Evolutionary conservation across 2,113 vertebrate species (phyloP), one percentile per base, ranked within the genome.

Genomic region (Trichomycterus rosablanca): DNA sequence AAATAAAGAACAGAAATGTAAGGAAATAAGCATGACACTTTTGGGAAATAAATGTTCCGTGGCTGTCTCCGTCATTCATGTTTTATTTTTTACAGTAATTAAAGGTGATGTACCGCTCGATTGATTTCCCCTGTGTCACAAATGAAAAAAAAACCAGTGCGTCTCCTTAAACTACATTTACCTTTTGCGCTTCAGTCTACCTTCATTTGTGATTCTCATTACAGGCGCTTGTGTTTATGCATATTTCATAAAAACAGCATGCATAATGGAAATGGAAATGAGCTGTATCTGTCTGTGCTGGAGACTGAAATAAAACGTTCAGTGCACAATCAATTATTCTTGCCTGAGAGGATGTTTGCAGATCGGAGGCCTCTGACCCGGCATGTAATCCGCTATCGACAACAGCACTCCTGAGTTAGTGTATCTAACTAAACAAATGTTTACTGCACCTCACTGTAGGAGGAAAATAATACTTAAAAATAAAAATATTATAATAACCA

Each of bases 321-420:
- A 52, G 34, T 14, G 55, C 22, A 19, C 19, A 46, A 62, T 72
- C 53, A 42, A 59, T 53, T 63, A 42, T 53, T 67, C 42, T 43
- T 23, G 46, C 37, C 10, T 32, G 35, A 19, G 59, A 54, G 16
- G 51, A 18, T 59, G 60, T 26, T 56, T 54, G 22, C 37, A 14
- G 56, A 55, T 37, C 22, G 24, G 19, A 55, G 54, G 44, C 49
- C 45, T 53, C 12, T 49, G n/a, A n/a, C n/a, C n/a, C n/a, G n/a
- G n/a, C 30, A 23, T 46, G 52, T 57, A 57, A 72, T 72, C 59
- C 35, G 26, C 26, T 63, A 63, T 53, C 46, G 63, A 51, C 40
- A 63, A 4, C 5, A 18, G 5, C n/a, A n/a, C n/a, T n/a, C n/a
- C n/a, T n/a, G n/a, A n/a, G n/a, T n/a, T n/a, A n/a, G n/a, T n/a